Conservation (phyloP, 2,888 invertebrate genomes). For the Podabrus alpinus region DNA sequence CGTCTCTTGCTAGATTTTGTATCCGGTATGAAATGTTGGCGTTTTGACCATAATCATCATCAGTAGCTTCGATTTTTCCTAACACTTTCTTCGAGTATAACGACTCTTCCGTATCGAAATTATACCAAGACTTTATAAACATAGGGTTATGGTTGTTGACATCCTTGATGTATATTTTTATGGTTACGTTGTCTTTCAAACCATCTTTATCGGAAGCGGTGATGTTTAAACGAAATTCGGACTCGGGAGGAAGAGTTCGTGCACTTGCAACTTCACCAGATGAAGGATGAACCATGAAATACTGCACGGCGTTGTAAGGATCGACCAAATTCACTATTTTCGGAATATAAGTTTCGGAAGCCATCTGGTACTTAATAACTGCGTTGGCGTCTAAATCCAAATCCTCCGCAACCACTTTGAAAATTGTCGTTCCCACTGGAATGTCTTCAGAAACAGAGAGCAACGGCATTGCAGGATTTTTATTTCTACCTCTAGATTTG, state of each 20-base stretch:
- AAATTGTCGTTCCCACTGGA: constrained; percentile 68
- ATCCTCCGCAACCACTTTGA: constrained; percentile 74
- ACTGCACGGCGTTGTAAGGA: constrained; percentile 62
- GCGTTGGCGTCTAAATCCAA: constrained; percentile 74
- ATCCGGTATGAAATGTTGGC: constrained; percentile 75
- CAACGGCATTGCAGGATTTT: constrained; percentile 58
- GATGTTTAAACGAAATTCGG: constrained; percentile 75
- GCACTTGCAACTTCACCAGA: constrained; percentile 78
- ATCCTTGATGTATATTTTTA: constrained; percentile 75
- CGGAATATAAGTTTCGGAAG: constrained; percentile 69
- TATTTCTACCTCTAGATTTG: constrained; percentile 41
- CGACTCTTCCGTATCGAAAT: constrained; percentile 81
- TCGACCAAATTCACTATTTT: constrained; percentile 55
- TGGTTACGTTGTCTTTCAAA: constrained; percentile 68
- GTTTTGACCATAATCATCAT: constrained; percentile 80
- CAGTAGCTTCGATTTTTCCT: constrained; percentile 77
- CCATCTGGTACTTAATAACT: constrained; percentile 71
- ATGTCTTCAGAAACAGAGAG: constrained; percentile 75
- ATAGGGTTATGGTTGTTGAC: constrained; percentile 84
- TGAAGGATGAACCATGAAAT: constrained; percentile 75
- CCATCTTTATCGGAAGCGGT: constrained; percentile 78
- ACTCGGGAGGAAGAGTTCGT: constrained; percentile 72
- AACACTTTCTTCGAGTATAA: constrained; percentile 71
- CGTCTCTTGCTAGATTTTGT: constrained; percentile 54
- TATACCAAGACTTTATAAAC: constrained; percentile 82